These are phyloP conservation scores for Lasioglossum baleicum DNA, from an alignment of 1,140 invertebrate genomes.

Conservation along the genomic window DNA sequence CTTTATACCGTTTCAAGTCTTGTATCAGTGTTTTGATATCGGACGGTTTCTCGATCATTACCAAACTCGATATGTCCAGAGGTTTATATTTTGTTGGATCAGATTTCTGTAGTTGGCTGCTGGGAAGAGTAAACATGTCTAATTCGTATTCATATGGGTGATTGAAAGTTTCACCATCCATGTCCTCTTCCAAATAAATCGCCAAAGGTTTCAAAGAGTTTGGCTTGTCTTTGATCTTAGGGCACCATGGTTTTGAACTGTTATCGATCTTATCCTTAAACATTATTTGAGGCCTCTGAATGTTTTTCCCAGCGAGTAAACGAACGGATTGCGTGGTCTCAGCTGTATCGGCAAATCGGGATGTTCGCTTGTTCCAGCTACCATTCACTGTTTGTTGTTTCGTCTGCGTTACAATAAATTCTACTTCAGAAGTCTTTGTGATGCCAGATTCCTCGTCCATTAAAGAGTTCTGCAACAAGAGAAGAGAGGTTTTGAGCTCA, in stretches of 20 bases:
- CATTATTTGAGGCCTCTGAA: conserved; percentile 89
- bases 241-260: conserved; percentile 86
- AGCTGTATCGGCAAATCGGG: background rate
- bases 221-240: conserved; percentile 92
- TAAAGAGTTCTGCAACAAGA: conserved; percentile 77
- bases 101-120: conserved; percentile 77
- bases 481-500: conserved; percentile 10
- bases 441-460: conserved; percentile 88
- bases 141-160: conserved; percentile 96
- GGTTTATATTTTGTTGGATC: conserved; percentile 78
- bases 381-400: conserved; percentile 71
- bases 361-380: conserved; percentile 80
- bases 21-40: conserved; percentile 85
- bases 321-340: conserved; percentile 76
- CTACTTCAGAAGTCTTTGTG: conserved; percentile 80
- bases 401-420: conserved; percentile 69
- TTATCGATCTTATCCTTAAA: conserved; percentile 95
- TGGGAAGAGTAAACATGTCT: conserved; percentile 83
- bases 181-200: conserved; percentile 84
- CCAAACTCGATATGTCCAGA: conserved; percentile 84
- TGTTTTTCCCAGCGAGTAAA: conserved; percentile 87
- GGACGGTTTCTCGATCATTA: conserved; percentile 84
- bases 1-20: conserved; percentile 84
- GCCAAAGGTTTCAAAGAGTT: conserved; percentile 92
- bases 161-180: conserved; percentile 81